Evolutionary conservation across 2,797 vertebrate genomes (phyloP), one percentile per base, ranked within the genome.

Genomic region (Danio choprae): DNA sequence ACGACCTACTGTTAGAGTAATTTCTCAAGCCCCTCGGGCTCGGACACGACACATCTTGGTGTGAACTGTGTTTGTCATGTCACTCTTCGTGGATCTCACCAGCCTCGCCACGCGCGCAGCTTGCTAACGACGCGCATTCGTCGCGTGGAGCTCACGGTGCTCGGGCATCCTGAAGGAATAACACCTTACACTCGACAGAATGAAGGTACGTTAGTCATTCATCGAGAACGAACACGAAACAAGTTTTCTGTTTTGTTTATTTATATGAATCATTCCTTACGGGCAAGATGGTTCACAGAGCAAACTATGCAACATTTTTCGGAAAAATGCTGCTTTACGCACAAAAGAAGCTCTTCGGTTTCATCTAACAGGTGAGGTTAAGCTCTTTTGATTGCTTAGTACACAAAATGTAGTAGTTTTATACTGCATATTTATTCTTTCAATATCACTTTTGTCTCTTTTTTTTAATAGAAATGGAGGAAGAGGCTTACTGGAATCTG

Each of bases 1-100:
- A 81, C 76, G 62, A 62, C 38, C 56, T 20, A 55, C 79, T 20
- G 59, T 38, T n/a, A 43, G 59, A 79, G 67, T 58, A 67, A 70
- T 87, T 87, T 84, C 64, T 83, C 56, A 22, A 89, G 18, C 60
- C 15, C 46, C 36, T 73, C n/a, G 46, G 46, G 63, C 48, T 83
- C 88, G 89, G 83, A 84, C 83, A 72, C 65, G 75, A 82, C 88
- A 85, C 87, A 87, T 38, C 67, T 79, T 80, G 79, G 82, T 67
- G 79, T 77, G 76, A 79, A 77, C 53, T 67, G 7, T 74, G 70
- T 64, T 60, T 58, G 65, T 73, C 75, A 55, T 71, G 62, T 48
- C 53, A 46, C 68, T 38, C 48, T 51, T 50, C 46, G 41, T 22
- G 36, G 40, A 12, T 50, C n/a, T 41, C 41, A 22, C 12, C 51